These are phyloP conservation scores for Micronycteris hirsuta DNA, from an alignment of 2,113 vertebrate species.

Conservation along the genomic window DNA sequence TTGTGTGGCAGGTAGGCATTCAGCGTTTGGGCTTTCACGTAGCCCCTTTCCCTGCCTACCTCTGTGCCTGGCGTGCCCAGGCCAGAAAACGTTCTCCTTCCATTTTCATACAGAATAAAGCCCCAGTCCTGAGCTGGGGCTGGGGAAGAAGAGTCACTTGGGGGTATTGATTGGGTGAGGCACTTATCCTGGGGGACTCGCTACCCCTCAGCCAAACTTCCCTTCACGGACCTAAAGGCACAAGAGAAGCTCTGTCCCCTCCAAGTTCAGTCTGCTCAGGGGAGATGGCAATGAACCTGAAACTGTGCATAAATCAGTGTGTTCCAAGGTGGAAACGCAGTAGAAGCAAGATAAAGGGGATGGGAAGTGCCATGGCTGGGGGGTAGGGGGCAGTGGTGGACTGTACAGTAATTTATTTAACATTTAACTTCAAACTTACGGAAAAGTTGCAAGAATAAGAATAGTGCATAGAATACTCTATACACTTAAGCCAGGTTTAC, in stretches of 20 bases:
- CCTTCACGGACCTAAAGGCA: not conserved
- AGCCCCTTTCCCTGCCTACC: not conserved
- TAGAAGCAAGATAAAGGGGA: not conserved
- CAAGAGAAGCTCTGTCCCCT: not conserved
- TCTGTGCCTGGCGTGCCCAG: not conserved
- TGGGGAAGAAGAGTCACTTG: too few species aligned
- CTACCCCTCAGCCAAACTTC: not conserved
- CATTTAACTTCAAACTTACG: not conserved
- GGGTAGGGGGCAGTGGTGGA: slow-evolving; percentile 50
- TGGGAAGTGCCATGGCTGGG: not conserved
- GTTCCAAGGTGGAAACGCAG: not conserved
- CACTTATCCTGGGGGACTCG: not conserved
- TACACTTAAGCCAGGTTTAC: not conserved
- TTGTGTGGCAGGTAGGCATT: not conserved
- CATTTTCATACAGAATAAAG: not conserved
- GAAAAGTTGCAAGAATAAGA: not conserved
- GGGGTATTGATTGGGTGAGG: not conserved
- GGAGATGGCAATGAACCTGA: not conserved
- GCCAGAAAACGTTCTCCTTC: not conserved
- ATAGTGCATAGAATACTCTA: not conserved
- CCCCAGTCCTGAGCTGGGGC: not conserved
- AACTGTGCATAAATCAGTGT: not conserved
- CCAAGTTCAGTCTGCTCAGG: not conserved
- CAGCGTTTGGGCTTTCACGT: not conserved
- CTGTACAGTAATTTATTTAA: not conserved